Percentiles rank a stretch among this genome's conserved stretches.
phyloP scores from a whole-genome alignment of 2,797 vertebrate species.

The Chelonia mydas region DNA sequence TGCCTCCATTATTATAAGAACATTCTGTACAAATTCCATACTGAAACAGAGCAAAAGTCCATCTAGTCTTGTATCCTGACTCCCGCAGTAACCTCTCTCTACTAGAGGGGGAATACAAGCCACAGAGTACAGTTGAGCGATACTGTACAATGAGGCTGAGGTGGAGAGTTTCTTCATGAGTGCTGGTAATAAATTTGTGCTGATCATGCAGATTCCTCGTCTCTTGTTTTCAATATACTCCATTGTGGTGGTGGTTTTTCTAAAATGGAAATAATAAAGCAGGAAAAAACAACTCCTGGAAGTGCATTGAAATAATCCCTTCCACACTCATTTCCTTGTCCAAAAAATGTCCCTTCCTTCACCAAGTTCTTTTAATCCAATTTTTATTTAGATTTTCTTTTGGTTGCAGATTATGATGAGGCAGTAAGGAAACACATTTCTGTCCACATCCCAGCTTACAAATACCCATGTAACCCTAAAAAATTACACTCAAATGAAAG shows the following conservation, averaged over 20 bases:
- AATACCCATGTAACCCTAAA: neutral
- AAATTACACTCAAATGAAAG: neutral
- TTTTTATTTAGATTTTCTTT: no score
- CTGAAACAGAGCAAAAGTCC: neutral
- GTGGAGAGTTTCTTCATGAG: neutral
- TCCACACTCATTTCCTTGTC: no score
- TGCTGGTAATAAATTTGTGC: neutral
- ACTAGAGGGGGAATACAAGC: neutral
- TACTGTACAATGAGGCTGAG: accelerated
- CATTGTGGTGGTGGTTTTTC: neutral
- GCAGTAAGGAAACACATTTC: no score
- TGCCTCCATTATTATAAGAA: neutral
- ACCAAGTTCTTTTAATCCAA: no score
- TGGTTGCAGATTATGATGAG: no score
- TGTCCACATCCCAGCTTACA: no score
- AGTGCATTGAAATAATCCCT: neutral
- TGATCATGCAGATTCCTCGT: accelerated
- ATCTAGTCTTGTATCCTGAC: neutral
- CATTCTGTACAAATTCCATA: neutral
- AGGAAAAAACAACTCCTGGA: neutral
- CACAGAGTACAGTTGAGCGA: neutral
- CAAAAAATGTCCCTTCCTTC: no score
- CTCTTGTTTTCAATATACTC: neutral
- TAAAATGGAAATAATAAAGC: neutral
- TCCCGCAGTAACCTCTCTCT: neutral